Percentiles rank a stretch among this genome's conserved stretches.
Conservation (phyloP, 2,113 vertebrate species). For the rat (Rattus norvegicus) region GRCr8 NC_086020.1:15509501-15510000, state of each 20-base stretch:
- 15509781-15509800: not conserved
- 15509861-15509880: not conserved
- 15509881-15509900: not conserved
- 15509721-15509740: too few species aligned
- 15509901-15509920: not conserved
- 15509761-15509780: not conserved
- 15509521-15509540: not conserved
- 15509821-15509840: not conserved
- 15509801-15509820: not conserved
- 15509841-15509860: not conserved
- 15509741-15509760: not conserved
- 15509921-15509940: not conserved
- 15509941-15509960: not conserved
- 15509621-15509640: not conserved
- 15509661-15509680: not conserved
- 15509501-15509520: not conserved
- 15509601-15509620: not conserved
- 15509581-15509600: not conserved
- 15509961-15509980: not conserved
- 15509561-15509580: not conserved
- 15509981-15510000: not conserved
- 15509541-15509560: slow-evolving; percentile 5
- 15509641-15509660: not conserved
- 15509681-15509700: too few species aligned
- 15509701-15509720: too few species aligned